Base-by-base conservation (phyloP, 2,888 invertebrate species). In the Catocala fraxini region DNA sequence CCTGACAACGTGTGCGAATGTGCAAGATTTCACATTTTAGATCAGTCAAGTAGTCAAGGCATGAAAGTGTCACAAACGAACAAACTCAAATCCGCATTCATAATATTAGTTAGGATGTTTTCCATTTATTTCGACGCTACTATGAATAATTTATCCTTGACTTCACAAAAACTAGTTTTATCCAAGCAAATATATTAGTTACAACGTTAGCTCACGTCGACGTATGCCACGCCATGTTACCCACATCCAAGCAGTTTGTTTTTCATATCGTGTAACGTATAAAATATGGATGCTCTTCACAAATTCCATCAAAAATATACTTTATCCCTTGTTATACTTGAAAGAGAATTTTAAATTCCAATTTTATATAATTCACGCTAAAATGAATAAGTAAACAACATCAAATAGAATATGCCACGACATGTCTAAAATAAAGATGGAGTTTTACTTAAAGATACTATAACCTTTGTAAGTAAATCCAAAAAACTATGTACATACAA, bases 301-400 rank as follows among this genome's bases (percentile, higher is more conserved):
- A 71, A 70, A 71, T 72, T 68, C 72, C 75, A 72, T 75, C 72
- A 72, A 47, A 55, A 42, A 42, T 56, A 47, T 56, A n/a, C 47
- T 48, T 12, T 7, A 41, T 33, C 46, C 12, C 9, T 9, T n/a
- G 12, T 25, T 35, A 13, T 35, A 48, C 11, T 10, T 47, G 10
- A 55, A 15, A 55, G 55, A 39, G 55, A 47, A 47, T 47, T 45
- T 46, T 34, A 34, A 46, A 45, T 54, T 13, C 1, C 9, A 45
- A 33, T 53, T 53, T 43, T 25, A 47, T 34, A 33, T n/a, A 11
- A 48, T 48, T 48, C 25, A 48, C 11, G n/a, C 11, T 6, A 48
- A 33, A 33, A 33, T 33, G n/a, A 25, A 11, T 6, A 46, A 39
- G 35, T 39, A 39, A 39, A 39, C 9, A 39, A 7, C 6, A 45